phyloP scores from a whole-genome alignment of 2,113 vertebrate genomes.

The Chascanopsetta lugubris region DNA sequence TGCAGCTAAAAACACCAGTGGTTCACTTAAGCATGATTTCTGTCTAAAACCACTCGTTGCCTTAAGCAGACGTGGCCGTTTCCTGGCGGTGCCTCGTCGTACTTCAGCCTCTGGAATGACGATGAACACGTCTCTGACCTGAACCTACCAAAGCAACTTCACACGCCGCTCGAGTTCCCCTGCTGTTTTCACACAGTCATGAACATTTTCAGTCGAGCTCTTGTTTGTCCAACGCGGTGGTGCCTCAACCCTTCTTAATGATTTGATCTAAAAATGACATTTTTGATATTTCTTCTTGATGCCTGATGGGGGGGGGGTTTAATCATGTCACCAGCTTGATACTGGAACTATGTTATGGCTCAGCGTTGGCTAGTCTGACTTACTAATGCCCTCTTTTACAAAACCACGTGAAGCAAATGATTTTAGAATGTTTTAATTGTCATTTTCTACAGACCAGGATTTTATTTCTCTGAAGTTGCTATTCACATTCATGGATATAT shows the following conservation, averaged over 20 bases:
- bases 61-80: conserved; percentile 50
- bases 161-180: conserved; percentile 23
- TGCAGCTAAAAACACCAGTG: conserved; percentile 19
- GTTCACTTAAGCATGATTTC: conserved; percentile 27
- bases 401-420: neutral
- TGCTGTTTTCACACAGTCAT: conserved; percentile 15
- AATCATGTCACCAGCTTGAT: too few species aligned
- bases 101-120: conserved; percentile 4
- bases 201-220: neutral
- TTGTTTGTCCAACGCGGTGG: conserved; percentile 11
- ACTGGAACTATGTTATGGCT: too few species aligned
- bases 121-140: conserved; percentile 6
- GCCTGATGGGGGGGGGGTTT: too few species aligned
- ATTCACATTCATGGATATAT: too few species aligned
- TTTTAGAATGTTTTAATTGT: neutral
- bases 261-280: neutral
- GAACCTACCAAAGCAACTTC: conserved; percentile 45
- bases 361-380: conserved; percentile 1
- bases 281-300: too few species aligned
- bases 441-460: too few species aligned
- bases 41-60: conserved; percentile 49
- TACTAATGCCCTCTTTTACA: neutral
- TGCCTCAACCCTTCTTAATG: conserved; percentile 34
- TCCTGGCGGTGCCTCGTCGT: conserved; percentile 24
- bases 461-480: too few species aligned